A percentile compares a stretch with the other conserved stretches of the same genome.
These are phyloP conservation scores for Enteromius viviparus DNA, from an alignment of 2,797 vertebrate species.

Conservation along the genomic window DNA sequence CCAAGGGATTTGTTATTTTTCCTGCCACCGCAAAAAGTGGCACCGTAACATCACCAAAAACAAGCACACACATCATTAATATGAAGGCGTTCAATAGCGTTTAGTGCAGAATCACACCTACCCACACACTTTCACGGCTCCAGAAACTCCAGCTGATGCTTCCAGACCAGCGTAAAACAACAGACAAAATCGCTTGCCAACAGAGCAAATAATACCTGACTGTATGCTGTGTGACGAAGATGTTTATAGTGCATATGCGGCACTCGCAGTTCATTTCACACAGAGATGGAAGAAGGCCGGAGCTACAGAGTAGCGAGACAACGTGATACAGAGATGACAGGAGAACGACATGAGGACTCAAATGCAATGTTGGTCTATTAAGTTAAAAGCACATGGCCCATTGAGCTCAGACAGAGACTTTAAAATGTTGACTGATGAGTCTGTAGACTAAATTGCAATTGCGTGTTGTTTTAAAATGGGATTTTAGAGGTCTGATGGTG, in stretches of 20 bases:
- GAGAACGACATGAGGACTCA: neutral
- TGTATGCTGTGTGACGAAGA: neutral
- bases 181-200: constrained; percentile 33
- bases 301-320: neutral
- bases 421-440: constrained; percentile 14
- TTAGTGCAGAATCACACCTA: constrained; percentile 39
- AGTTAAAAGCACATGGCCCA: neutral
- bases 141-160: constrained; percentile 35
- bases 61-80: constrained; percentile 29
- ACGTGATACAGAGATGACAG: constrained; percentile 3
- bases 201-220: constrained; percentile 23
- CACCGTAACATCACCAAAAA: constrained; percentile 34
- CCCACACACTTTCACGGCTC: constrained; percentile 12
- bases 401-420: constrained; percentile 3
- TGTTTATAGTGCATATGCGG: constrained; percentile 25
- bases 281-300: neutral
- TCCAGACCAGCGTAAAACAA: constrained; percentile 41
- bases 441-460: neutral
- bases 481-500: neutral
- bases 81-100: constrained; percentile 10
- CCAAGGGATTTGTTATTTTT: constrained; percentile 47
- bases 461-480: neutral
- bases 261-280: constrained; percentile 19
- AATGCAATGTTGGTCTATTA: constrained; percentile 11
- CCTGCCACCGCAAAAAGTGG: constrained; percentile 15